Conservation (phyloP, 2,797 vertebrate species). For the Helicolenus hilgendorfi region DNA sequence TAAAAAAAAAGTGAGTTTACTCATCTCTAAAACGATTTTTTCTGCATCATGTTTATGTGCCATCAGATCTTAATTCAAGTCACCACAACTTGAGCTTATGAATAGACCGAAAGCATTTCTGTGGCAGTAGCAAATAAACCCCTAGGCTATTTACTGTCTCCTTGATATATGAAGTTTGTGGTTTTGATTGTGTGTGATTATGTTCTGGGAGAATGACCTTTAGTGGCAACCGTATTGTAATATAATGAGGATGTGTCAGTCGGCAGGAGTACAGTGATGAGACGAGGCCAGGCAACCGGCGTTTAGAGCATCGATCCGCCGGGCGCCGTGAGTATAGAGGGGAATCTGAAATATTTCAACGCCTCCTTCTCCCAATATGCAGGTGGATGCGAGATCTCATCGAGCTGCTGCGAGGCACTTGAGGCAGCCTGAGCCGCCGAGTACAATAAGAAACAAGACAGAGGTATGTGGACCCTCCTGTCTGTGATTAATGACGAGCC, state of each 20-base stretch:
- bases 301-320: conserved; percentile 86
- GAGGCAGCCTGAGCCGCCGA: conserved; percentile 43
- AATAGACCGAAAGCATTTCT: conserved; percentile 92
- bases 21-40: conserved; percentile 11
- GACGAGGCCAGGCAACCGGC: conserved; percentile 80
- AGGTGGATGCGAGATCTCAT: conserved; percentile 71
- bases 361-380: conserved; percentile 63
- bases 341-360: conserved; percentile 88
- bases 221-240: conserved; percentile 99
- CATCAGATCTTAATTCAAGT: conserved; percentile 78
- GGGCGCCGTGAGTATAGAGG: conserved; percentile 69
- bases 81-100: conserved; percentile 90
- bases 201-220: conserved; percentile 99
- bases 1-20: conserved; percentile 14
- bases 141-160: conserved; percentile 97
- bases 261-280: conserved; percentile 95
- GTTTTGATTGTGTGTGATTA: conserved; percentile 99
- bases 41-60: conserved; percentile 17
- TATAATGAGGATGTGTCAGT: conserved; percentile 99
- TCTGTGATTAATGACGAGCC: conserved; percentile 50
- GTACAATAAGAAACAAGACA: conserved; percentile 52
- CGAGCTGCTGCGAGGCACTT: conserved; percentile 60
- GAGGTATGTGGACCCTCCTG: conserved; percentile 30
- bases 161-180: conserved; percentile 99
- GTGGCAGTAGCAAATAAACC: conserved; percentile 96